Base-by-base conservation (phyloP, 2,888 invertebrate genomes). In the Tupiocoris notatus region DNA sequence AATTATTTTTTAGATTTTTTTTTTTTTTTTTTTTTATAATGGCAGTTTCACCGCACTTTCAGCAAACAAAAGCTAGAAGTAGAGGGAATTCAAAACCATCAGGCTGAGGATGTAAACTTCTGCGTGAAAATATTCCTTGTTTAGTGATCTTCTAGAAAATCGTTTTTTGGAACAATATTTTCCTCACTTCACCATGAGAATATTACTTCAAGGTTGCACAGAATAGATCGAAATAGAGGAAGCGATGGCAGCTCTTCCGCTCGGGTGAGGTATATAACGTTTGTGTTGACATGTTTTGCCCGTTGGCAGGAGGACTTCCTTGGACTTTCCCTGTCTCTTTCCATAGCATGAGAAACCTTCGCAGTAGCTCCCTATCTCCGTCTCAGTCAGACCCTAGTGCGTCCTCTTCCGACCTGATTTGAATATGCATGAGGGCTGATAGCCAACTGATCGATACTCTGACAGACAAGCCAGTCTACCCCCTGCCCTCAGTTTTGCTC, bases 381-480 rank as follows among this genome's bases (percentile, higher is more conserved):
- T 54, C 56, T 20, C 65, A 24, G 18, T 20, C 64, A n/a, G 25
- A 24, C 18, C n/a, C 18, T 39, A 25, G n/a, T 24, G 25, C 64
- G 24, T 25, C 63, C 74, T 64, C 20, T 66, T 59, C 74, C 74
- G 63, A 39, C 39, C 39, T 39, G 39, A 57, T 68, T 70, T 79
- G 78, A 79, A 79, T 79, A 79, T 79, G 79, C 78, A 79, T 79
- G 79, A 79, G 77, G 39, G 56, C 77, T 79, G 79, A 79, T 79
- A 79, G 78, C 78, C 70, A 79, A 78, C 79, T 79, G 78, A 79
- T 79, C 79, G 79, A 79, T 79, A 78, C 75, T 61, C 78, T 79
- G 79, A 79, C 79, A 77, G 79, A 73, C 79, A 78, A 75, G 25
- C 75, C 77, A 59, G 59, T 56, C 75, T 59, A 70, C 22, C 39